These are phyloP conservation scores for Cecropterus lyciades DNA, from an alignment of 1,140 invertebrate genomes.

Conservation along the genomic window DNA sequence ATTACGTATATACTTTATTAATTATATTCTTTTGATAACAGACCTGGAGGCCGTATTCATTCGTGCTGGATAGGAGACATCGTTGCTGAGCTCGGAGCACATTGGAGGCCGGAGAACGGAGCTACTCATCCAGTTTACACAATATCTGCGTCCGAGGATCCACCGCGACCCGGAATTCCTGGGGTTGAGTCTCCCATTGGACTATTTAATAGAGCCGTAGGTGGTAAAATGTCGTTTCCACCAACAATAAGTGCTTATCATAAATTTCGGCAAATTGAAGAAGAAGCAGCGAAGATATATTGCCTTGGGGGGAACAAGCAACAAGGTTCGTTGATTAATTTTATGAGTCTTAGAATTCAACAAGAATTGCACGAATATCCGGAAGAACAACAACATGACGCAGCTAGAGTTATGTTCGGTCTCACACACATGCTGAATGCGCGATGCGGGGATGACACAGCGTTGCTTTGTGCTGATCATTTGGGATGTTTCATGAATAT, in stretches of 20 bases:
- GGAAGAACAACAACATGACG: constrained; percentile 87
- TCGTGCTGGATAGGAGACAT: constrained; percentile 89
- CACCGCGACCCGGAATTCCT: constrained; percentile 82
- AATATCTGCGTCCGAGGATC: constrained; percentile 85
- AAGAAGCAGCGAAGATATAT: constrained; percentile 84
- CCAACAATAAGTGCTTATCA: constrained; percentile 86
- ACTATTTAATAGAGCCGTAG: constrained; percentile 86
- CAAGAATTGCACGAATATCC: constrained; percentile 87
- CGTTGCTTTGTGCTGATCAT: constrained; percentile 86
- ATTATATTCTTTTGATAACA: constrained; percentile 43
- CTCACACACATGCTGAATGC: constrained; percentile 85
- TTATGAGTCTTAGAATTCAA: constrained; percentile 87
- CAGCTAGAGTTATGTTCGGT: constrained; percentile 87
- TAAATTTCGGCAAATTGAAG: constrained; percentile 86
- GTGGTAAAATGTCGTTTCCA: constrained; percentile 85
- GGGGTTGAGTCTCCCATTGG: constrained; percentile 78
- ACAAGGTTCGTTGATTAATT: constrained; percentile 87
- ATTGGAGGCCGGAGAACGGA: constrained; percentile 84
- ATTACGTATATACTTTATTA: too few relatives aligned
- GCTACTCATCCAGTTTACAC: constrained; percentile 86
- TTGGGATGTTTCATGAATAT: constrained; percentile 87
- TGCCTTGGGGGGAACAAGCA: constrained; percentile 85
- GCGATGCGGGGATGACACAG: constrained; percentile 86
- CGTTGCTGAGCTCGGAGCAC: constrained; percentile 87
- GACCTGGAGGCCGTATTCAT: constrained; percentile 87